Base-by-base conservation (phyloP, 1,140 invertebrate genomes). In the Euschistus heros region DNA sequence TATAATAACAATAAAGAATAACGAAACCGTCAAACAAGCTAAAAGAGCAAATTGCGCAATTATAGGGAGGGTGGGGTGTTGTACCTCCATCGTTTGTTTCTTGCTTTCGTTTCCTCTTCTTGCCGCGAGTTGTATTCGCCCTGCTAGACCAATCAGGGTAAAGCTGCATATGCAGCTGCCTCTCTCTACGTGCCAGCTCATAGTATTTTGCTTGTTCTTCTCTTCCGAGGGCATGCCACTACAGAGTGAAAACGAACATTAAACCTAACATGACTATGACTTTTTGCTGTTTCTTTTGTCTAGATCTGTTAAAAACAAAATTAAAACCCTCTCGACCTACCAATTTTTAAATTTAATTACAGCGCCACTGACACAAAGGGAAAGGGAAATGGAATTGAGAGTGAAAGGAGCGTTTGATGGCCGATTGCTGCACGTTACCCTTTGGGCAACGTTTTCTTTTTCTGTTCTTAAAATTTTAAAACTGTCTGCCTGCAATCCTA, bases 161-260 rank as follows among this genome's bases (percentile, higher is more conserved):
- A 78, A 95, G 86, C 85, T 96, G 91, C 89, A 95, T 92, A 84
- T 97, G 94, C 80, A 96, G 86, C 82, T 98, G 93, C 79, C 95
- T 88, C 81, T 98, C 94, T 80, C 94, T 89, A 76, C 91, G 85
- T 73, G 96, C 96, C 87, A 97, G 87, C 80, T 98, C 96, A 86
- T 98, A 99, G 89, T 98, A 99, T 82, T 97, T 97, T 78, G 92
- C 91, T 83, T 99, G 96, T 83, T 98, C 96, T 79, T 95, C 91
- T 81, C 93, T 87, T 77, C 92, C 90, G 83, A 99, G 85, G 77
- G 92, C 91, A 85, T 98, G 96, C 97, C 97, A 99, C 92, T 97
- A 80, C 54, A 65, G 46, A 69, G 60, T 24, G 37, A 20, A 67
- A 57, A 63, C 26, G 50, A 61, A 22, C 44, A 65, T 57, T 57